Evolutionary conservation across 2,888 invertebrate species (phyloP).

Genomic region (Chrysomela aeneicollis): DNA sequence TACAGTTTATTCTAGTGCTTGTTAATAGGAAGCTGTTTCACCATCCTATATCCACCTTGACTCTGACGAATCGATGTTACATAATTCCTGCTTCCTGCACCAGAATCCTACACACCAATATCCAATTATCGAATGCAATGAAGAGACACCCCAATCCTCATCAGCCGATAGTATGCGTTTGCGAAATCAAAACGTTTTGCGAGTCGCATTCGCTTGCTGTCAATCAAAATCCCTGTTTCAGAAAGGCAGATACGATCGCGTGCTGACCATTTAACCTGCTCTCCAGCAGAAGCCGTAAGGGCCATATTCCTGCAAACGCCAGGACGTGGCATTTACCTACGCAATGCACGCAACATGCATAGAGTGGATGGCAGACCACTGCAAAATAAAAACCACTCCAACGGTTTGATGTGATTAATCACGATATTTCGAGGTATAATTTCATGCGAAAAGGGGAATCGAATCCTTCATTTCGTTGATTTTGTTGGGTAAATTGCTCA

Average conservation of each 20-base stretch:
- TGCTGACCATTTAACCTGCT: constrained; percentile 54
- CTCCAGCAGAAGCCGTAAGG: constrained; percentile 50
- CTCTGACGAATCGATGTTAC: too few species aligned
- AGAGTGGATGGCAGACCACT: constrained; percentile 52
- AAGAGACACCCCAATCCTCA: constrained; percentile 15
- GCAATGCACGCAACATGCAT: constrained; percentile 60
- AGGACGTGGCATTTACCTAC: constrained; percentile 56
- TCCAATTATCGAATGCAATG: constrained; percentile 16
- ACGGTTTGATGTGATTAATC: constrained; percentile 49
- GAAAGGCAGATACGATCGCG: constrained; percentile 58
- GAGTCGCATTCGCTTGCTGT: constrained; percentile 58
- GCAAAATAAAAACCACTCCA: constrained; percentile 46
- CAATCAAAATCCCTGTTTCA: constrained; percentile 58
- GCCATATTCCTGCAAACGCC: constrained; percentile 51
- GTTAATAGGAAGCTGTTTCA: too few species aligned
- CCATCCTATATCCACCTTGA: too few species aligned
- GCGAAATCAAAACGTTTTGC: constrained; percentile 56
- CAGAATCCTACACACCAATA: not conserved
- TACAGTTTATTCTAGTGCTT: too few species aligned
- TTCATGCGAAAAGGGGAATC: too few species aligned
- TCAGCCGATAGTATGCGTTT: constrained; percentile 44
- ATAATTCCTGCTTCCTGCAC: not conserved
- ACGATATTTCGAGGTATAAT: constrained; percentile 41
- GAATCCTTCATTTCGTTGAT: too few species aligned
- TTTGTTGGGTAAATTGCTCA: too few species aligned